Evolutionary conservation across 2,888 invertebrate species (phyloP).

Genomic region (Spatulosminthurus flaviceps): DNA sequence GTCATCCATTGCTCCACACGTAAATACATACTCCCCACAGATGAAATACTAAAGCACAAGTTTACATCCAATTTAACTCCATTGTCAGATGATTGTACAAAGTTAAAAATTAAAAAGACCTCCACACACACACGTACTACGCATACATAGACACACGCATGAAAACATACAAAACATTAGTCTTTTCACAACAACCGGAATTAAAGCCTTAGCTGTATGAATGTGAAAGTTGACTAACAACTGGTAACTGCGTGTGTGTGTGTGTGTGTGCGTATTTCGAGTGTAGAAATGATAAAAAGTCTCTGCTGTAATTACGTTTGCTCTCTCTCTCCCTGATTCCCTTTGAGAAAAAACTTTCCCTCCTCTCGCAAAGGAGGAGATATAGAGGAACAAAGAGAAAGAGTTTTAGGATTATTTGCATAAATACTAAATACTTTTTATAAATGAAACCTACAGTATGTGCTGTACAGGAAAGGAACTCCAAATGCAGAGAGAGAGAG

Average conservation of each 20-base stretch:
- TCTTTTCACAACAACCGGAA: too few species aligned
- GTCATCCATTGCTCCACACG: too few species aligned
- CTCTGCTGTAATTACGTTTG: neutral
- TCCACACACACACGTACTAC: too few species aligned
- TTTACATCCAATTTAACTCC: too few species aligned
- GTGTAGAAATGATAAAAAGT: neutral
- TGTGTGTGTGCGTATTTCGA: too few species aligned
- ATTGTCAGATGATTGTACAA: too few species aligned
- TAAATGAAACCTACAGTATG: neutral
- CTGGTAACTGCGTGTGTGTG: too few species aligned
- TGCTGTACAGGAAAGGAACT: neutral
- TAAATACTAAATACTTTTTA: conserved; percentile 32
- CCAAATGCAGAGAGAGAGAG: neutral
- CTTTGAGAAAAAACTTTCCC: neutral
- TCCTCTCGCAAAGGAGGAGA: neutral
- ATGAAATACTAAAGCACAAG: too few species aligned
- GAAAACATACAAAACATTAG: too few species aligned
- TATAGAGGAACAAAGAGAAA: conserved; percentile 1
- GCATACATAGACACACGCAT: too few species aligned
- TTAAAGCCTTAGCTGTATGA: neutral
- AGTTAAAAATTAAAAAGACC: too few species aligned
- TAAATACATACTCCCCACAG: too few species aligned
- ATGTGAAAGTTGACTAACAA: neutral
- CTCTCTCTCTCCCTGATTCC: neutral
- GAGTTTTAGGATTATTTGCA: conserved; percentile 25